Evolutionary conservation across 2,888 invertebrate genomes (phyloP), one percentile per base, ranked within the genome.

Genomic region (Boloria selene): DNA sequence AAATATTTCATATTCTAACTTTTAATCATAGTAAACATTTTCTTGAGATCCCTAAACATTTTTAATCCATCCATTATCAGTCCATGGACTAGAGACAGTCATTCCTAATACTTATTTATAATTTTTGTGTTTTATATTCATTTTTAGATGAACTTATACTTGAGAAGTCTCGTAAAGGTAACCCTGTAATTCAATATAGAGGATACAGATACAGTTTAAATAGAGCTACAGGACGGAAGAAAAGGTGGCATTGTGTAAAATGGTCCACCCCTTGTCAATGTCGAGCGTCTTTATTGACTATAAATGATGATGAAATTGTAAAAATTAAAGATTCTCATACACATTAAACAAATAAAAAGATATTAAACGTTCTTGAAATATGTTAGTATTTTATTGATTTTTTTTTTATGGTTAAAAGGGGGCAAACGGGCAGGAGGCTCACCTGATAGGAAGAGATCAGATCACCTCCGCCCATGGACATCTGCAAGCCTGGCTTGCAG

Each of bases 231-330:
- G 63, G 65, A 16, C 13, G 16, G 7, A 68, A 55, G 42, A 64
- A 64, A 45, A 61, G 67, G 7, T 73, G 72, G 73, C 51, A 70
- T 2, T 72, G 73, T 50, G 54, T 53, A 14, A 73, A 72, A 26
- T 73, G 73, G 73, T 62, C 70, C 0, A 61, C 65, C 17, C 63
- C 53, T 3, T 54, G 14, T 4, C 65, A 70, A 3, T 78, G 77
- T 50, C 71, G 77, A 2, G 75, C 78, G 2, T 69, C 68, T 14
- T 68, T 79, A 16, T 51, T 69, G 31, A 74, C 77, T 13, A 10
- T 75, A 13, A n/a, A n/a, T n/a, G 72, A 77, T 5, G 64, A 75
- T 14, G 61, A 52, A n/a, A 74, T 80, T 18, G 17, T 79, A 13
- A 74, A 65, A 51, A 50, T 18, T 17, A 53, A 42, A 45, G 61